phyloP scores from a whole-genome alignment of 1,140 invertebrate genomes.

The Drosophila santomea region DNA sequence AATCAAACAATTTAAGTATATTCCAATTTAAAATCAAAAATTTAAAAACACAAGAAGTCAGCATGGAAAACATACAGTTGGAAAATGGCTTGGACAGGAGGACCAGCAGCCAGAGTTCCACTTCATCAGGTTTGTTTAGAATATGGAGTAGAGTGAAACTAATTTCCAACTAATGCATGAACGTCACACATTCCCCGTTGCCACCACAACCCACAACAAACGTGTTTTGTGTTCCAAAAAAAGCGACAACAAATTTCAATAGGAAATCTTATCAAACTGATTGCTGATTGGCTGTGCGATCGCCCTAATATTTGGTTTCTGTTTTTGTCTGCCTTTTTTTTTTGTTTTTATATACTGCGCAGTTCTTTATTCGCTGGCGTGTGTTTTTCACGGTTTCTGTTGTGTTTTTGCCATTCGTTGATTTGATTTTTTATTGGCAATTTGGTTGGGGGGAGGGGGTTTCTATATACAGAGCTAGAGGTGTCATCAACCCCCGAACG shows the following conservation, averaged over 20 bases:
- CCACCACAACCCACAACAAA: slow-evolving; percentile 18
- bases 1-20: background rate
- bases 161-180: slow-evolving; percentile 23
- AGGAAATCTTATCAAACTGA: slow-evolving; percentile 74
- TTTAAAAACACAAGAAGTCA: background rate
- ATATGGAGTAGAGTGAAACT: slow-evolving; percentile 13
- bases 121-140: slow-evolving; percentile 40
- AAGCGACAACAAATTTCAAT: slow-evolving; percentile 44
- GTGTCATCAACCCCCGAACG: slow-evolving; percentile 56
- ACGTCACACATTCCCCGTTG: slow-evolving; percentile 32
- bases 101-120: slow-evolving; percentile 27
- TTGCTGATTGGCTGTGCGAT: slow-evolving; percentile 68
- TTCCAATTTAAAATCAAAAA: background rate
- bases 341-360: slow-evolving; percentile 57
- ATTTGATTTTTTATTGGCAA: slow-evolving; percentile 75
- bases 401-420: slow-evolving; percentile 60
- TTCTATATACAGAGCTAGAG: slow-evolving; percentile 11
- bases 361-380: slow-evolving; percentile 55
- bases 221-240: slow-evolving; percentile 52
- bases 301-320: slow-evolving; percentile 39
- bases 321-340: slow-evolving; percentile 36
- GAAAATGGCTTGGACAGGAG: slow-evolving; percentile 12
- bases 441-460: background rate
- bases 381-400: slow-evolving; percentile 59
- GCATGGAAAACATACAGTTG: slow-evolving; percentile 34